A percentile compares a stretch with the other conserved stretches of the same genome.
These are phyloP conservation scores for Periplaneta americana DNA, from an alignment of 1,140 invertebrate genomes.

Conservation along the genomic window DNA sequence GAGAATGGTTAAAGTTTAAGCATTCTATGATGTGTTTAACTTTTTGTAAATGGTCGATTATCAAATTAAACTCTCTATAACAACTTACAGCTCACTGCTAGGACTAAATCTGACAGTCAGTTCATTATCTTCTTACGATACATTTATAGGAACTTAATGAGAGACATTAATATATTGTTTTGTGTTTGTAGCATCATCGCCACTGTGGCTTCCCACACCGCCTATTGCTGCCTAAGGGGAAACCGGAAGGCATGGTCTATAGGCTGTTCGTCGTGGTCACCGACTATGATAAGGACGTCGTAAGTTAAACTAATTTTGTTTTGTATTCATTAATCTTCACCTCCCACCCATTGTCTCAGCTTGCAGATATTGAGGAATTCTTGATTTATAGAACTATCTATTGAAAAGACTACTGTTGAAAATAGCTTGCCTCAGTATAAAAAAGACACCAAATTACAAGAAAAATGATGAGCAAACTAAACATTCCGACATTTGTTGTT, in stretches of 20 bases:
- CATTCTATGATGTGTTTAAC: no score
- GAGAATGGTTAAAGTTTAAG: no score
- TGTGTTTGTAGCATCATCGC: conserved; percentile 35
- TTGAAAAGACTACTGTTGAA: no score
- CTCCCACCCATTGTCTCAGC: no score
- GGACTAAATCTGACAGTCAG: neutral
- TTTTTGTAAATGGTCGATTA: neutral
- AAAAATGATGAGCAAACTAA: no score
- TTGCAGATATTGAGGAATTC: no score
- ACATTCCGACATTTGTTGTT: no score
- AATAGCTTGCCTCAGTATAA: no score
- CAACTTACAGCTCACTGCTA: neutral
- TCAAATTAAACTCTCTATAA: neutral
- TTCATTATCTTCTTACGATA: neutral
- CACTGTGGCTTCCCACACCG: conserved; percentile 52
- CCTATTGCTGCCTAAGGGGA: conserved; percentile 50
- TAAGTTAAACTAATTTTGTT: neutral
- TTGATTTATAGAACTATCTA: no score
- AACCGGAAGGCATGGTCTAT: conserved; percentile 28
- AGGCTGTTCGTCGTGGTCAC: conserved; percentile 30
- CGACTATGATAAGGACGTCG: conserved; percentile 28
- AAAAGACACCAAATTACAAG: no score
- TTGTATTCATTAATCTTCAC: no score
- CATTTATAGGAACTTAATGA: neutral
- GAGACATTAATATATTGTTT: no score